phyloP scores from a whole-genome alignment of 2,888 invertebrate genomes.

The Notodonta dromedarius region DNA sequence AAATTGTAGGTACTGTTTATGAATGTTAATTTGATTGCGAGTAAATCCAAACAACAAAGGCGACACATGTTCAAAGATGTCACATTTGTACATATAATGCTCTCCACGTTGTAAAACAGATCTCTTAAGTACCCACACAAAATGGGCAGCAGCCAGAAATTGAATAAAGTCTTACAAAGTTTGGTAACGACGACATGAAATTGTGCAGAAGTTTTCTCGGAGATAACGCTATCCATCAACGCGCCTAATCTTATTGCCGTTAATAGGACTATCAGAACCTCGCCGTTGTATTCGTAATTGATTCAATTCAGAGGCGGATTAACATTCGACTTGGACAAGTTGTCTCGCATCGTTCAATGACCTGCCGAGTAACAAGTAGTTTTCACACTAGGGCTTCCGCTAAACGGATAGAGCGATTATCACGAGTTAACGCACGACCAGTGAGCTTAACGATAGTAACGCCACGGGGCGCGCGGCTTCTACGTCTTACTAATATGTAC shows the following conservation, averaged over 20 bases:
- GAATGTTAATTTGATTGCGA: constrained; percentile 3
- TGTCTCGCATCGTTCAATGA: constrained; percentile 60
- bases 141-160: constrained; percentile 11
- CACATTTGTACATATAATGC: constrained; percentile 3
- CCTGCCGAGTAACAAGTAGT: constrained; percentile 64
- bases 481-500: constrained; percentile 38
- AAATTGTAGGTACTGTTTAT: background rate
- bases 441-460: constrained; percentile 46
- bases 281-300: constrained; percentile 65
- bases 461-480: constrained; percentile 52
- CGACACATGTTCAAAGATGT: constrained; percentile 18
- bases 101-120: background rate
- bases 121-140: constrained; percentile 4
- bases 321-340: constrained; percentile 61
- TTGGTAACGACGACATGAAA: constrained; percentile 45
- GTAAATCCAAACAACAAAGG: constrained; percentile 19
- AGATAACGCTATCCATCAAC: constrained; percentile 57
- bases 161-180: constrained; percentile 6
- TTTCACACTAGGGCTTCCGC: constrained; percentile 70
- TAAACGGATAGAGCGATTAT: constrained; percentile 74
- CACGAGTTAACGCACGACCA: constrained; percentile 57
- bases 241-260: constrained; percentile 69
- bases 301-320: constrained; percentile 68
- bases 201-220: constrained; percentile 56
- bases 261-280: constrained; percentile 62